Conservation (phyloP, 2,888 invertebrate genomes). For the Orthosia incerta region DNA sequence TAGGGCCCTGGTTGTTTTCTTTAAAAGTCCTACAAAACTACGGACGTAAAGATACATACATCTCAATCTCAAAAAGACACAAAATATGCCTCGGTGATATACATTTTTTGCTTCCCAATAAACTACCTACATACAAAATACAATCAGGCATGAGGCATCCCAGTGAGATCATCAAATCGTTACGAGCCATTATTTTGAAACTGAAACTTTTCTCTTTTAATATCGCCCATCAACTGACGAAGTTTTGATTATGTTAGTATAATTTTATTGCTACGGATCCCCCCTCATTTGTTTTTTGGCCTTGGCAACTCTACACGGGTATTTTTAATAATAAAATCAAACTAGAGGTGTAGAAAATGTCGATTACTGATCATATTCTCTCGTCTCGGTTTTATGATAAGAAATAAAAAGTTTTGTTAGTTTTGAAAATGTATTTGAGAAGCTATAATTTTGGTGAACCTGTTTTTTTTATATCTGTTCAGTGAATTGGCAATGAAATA, state of each 20-base stretch:
- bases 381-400: constrained; percentile 27
- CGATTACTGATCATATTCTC: constrained; percentile 47
- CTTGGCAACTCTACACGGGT: constrained; percentile 52
- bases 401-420: constrained; percentile 31
- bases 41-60: too few species aligned
- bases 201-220: constrained; percentile 60
- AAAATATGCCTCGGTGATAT: not conserved
- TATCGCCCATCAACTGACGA: constrained; percentile 55
- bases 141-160: constrained; percentile 40
- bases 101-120: constrained; percentile 8
- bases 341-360: constrained; percentile 38
- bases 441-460: not conserved
- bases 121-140: constrained; percentile 26
- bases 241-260: constrained; percentile 71
- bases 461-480: constrained; percentile 13
- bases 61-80: not conserved
- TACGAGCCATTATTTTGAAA: constrained; percentile 59
- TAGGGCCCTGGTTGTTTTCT: too few species aligned
- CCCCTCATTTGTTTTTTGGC: constrained; percentile 68
- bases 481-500: not conserved
- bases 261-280: constrained; percentile 66
- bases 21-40: too few species aligned
- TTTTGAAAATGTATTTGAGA: constrained; percentile 10
- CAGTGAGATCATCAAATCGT: constrained; percentile 58
- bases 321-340: constrained; percentile 52